A percentile compares a stretch with the other conserved stretches of the same genome.
These are phyloP conservation scores for Cephus cinctus DNA, from an alignment of 1,140 invertebrate species.

Conservation along the genomic window DNA sequence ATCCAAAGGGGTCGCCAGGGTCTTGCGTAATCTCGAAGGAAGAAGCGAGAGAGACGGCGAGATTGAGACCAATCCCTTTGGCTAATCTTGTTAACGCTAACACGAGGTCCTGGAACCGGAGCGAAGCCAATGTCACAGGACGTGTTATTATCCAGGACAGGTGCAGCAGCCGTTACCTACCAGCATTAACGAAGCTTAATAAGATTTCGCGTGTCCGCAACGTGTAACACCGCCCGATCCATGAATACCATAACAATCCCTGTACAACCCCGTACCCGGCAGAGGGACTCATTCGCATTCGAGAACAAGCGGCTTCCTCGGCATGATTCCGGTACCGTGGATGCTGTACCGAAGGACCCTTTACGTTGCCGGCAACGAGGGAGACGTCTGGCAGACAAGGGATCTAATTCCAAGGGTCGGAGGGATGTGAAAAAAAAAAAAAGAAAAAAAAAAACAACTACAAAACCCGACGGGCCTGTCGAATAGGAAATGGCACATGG, in stretches of 20 bases:
- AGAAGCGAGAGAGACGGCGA: constrained; percentile 12
- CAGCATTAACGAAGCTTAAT: background rate
- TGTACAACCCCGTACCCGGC: background rate
- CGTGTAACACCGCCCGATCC: background rate
- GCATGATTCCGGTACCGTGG: too few relatives aligned
- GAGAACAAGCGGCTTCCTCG: background rate
- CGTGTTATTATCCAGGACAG: too few relatives aligned
- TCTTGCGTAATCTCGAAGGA: background rate
- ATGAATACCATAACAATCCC: too few relatives aligned
- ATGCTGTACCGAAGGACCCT: too few relatives aligned
- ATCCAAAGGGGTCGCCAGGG: too few relatives aligned
- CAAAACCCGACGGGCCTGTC: too few relatives aligned
- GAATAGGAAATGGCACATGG: too few relatives aligned
- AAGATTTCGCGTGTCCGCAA: background rate
- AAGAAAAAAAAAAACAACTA: too few relatives aligned
- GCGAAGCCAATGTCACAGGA: constrained; percentile 17
- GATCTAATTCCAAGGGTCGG: too few relatives aligned
- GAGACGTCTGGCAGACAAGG: too few relatives aligned
- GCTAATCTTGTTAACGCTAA: constrained; percentile 41
- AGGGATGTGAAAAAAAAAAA: too few relatives aligned
- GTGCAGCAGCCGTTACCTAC: background rate
- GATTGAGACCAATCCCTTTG: constrained; percentile 34
- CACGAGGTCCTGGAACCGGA: constrained; percentile 19
- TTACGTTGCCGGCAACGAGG: too few relatives aligned
- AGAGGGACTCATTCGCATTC: background rate